Evolutionary conservation across 2,888 invertebrate genomes (phyloP).

Genomic region (Calliopum simillimum): DNA sequence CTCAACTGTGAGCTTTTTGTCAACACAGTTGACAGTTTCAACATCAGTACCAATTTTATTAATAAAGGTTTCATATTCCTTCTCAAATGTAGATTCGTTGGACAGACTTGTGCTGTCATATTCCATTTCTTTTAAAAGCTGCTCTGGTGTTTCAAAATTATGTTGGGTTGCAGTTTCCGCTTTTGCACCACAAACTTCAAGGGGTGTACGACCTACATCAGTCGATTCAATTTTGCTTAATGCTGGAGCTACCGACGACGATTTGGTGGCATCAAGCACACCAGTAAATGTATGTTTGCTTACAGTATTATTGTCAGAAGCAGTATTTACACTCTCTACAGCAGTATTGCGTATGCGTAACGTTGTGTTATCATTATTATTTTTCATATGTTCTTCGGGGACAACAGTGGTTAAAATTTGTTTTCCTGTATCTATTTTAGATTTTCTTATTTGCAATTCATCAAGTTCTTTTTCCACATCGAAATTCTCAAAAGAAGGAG

Average conservation of each 20-base stretch:
- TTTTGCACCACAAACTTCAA: no score
- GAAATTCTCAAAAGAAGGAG: slow-evolving; percentile 53
- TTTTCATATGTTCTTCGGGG: neutral
- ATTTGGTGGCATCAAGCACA: neutral
- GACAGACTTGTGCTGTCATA: slow-evolving; percentile 56
- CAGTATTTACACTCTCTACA: neutral
- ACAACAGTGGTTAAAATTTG: neutral
- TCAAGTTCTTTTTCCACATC: slow-evolving; percentile 62
- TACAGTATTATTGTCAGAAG: neutral
- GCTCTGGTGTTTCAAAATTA: slow-evolving; percentile 30
- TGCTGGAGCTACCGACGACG: neutral
- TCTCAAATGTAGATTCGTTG: slow-evolving; percentile 60
- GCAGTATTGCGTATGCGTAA: neutral
- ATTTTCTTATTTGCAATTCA: slow-evolving; percentile 49
- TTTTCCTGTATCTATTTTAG: neutral
- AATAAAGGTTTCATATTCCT: slow-evolving; percentile 62
- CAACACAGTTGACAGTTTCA: neutral
- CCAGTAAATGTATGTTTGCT: neutral
- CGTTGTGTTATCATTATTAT: neutral
- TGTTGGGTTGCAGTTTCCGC: neutral
- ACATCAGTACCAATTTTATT: slow-evolving; percentile 54
- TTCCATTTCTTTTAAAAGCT: slow-evolving; percentile 49
- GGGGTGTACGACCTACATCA: neutral
- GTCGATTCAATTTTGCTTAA: neutral
- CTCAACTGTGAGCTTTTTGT: neutral